Percentiles rank a stretch among this genome's conserved stretches.
Conservation (phyloP, 2,113 vertebrate genomes). For the Plotosus lineatus region DNA sequence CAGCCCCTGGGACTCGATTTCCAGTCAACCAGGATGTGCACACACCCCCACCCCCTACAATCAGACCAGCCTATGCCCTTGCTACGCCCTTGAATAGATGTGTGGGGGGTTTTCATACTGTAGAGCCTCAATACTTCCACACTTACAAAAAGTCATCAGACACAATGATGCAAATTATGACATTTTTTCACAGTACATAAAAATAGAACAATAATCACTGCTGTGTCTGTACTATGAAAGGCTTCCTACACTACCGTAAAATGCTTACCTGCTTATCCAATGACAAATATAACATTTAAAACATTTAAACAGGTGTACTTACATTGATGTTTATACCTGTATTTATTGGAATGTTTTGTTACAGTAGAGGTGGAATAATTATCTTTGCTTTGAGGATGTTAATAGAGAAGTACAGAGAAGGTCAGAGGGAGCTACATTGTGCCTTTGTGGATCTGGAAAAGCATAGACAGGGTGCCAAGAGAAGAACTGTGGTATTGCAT, state of each 20-base stretch:
- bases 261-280: background rate
- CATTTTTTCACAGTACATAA: background rate
- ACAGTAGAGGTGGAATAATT: background rate
- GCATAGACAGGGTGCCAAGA: no score
- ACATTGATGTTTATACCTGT: background rate
- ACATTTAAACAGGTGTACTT: background rate
- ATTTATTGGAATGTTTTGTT: background rate
- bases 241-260: background rate
- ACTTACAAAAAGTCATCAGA: background rate
- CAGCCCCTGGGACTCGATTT: no score
- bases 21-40: no score
- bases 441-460: no score
- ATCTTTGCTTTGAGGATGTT: background rate
- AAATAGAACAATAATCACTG: constrained; percentile 1
- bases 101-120: no score
- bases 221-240: background rate
- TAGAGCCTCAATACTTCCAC: background rate
- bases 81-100: no score
- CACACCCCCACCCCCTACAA: no score
- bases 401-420: no score
- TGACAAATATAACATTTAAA: no score
- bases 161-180: background rate
- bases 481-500: no score
- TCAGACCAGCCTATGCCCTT: no score
- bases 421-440: no score